Evolutionary conservation across 2,797 vertebrate species (phyloP).

Genomic region (Rachycentron canadum): DNA sequence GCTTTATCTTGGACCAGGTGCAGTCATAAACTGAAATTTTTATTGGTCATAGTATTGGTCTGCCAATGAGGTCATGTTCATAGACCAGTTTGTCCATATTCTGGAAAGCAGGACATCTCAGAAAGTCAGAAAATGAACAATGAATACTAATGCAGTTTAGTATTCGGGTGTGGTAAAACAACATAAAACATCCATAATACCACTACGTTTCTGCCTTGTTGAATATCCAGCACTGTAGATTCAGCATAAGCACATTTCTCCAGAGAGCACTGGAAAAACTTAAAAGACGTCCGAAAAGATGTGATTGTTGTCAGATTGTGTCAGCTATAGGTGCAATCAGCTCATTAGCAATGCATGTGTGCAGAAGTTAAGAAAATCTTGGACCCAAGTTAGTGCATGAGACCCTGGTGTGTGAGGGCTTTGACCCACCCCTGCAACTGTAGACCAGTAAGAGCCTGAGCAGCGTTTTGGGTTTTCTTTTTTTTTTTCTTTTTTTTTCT

Average conservation of each 20-base stretch:
- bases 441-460: conserved; percentile 14
- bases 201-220: neutral
- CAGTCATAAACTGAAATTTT: conserved; percentile 9
- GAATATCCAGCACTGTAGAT: neutral
- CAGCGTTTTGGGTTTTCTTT: neutral
- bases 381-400: neutral
- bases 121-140: neutral
- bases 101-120: neutral
- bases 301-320: neutral
- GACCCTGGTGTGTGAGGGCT: conserved; percentile 22
- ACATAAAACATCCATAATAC: neutral
- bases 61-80: neutral
- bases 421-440: conserved; percentile 2
- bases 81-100: neutral
- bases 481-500: conserved; percentile 36
- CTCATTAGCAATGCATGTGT: conserved; percentile 2
- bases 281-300: neutral
- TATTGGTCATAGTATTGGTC: neutral
- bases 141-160: neutral
- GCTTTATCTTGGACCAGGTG: neutral
- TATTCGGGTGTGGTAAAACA: neutral
- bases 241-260: neutral
- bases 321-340: neutral
- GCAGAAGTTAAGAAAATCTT: neutral
- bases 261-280: neutral